Conservation (phyloP, 2,888 invertebrate species). For the Stenodema calcarata region DNA sequence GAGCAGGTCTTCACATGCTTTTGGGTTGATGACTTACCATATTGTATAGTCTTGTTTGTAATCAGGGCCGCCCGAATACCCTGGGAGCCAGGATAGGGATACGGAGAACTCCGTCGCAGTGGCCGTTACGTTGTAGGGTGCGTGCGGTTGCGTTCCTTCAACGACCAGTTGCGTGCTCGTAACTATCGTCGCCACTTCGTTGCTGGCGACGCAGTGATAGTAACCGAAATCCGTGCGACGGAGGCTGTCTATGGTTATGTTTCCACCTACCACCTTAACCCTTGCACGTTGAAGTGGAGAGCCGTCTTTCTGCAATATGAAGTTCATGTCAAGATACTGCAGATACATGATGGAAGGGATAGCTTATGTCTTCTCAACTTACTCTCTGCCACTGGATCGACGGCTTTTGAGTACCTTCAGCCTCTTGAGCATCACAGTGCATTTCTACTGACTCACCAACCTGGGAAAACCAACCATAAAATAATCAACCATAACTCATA, state of each 20-base stretch:
- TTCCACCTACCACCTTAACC: slow-evolving; percentile 81
- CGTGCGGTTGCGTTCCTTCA: slow-evolving; percentile 95
- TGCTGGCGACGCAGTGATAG: slow-evolving; percentile 94
- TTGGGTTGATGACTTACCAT: slow-evolving; percentile 67
- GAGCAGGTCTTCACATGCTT: background rate
- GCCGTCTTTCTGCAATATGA: slow-evolving; percentile 72
- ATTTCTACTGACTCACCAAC: slow-evolving; percentile 89
- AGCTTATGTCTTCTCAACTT: slow-evolving; percentile 56
- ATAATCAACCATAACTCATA: no score
- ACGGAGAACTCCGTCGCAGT: slow-evolving; percentile 89
- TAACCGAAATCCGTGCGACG: slow-evolving; percentile 90
- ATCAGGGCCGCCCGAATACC: slow-evolving; percentile 93
- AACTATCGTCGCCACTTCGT: slow-evolving; percentile 94
- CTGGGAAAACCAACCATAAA: slow-evolving; percentile 13
- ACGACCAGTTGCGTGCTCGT: slow-evolving; percentile 87
- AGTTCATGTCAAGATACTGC: background rate
- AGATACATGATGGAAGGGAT: no score
- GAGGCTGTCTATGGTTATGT: slow-evolving; percentile 88
- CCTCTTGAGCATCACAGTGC: slow-evolving; percentile 92
- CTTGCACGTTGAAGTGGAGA: slow-evolving; percentile 81
- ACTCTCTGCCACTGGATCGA: slow-evolving; percentile 89
- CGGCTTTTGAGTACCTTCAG: slow-evolving; percentile 90
- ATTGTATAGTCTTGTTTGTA: slow-evolving; percentile 95
- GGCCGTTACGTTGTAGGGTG: slow-evolving; percentile 93
- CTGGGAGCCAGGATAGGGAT: slow-evolving; percentile 90